These are phyloP conservation scores for Herpetotheres cachinnans DNA, from an alignment of 2,113 vertebrate genomes.

Conservation along the genomic window DNA sequence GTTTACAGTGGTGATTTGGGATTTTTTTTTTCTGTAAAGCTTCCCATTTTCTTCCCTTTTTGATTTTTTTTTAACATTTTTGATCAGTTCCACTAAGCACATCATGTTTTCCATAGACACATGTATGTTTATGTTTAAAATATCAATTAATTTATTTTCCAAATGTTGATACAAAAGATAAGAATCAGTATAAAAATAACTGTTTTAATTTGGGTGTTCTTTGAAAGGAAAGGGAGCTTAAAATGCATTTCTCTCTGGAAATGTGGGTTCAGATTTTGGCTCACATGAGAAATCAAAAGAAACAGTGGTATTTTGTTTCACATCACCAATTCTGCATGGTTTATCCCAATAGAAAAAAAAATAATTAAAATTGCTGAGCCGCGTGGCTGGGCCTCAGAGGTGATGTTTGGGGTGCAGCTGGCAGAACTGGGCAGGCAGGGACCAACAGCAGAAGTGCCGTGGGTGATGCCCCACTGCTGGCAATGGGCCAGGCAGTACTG, in stretches of 20 bases:
- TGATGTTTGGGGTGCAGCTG: neutral
- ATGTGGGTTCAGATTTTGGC: neutral
- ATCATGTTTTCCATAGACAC: neutral
- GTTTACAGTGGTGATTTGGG: neutral
- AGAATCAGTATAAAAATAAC: neutral
- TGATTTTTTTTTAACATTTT: neutral
- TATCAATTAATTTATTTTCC: neutral
- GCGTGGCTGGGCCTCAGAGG: neutral
- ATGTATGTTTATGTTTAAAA: neutral
- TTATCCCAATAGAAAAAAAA: neutral
- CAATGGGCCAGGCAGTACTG: neutral
- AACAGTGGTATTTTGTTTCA: neutral
- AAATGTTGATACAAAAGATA: neutral
- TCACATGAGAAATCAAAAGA: neutral
- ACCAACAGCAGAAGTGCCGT: neutral
- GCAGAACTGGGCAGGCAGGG: neutral
- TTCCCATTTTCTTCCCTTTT: neutral
- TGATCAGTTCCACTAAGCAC: neutral
- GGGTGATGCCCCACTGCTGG: accelerated
- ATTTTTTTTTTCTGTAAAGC: neutral
- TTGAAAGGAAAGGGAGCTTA: neutral
- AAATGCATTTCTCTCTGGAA: neutral
- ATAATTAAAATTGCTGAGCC: neutral
- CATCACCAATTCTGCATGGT: neutral
- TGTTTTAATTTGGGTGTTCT: neutral